These are phyloP conservation scores for Drosophila bifasciata DNA, from an alignment of 1,140 invertebrate species.

Conservation along the genomic window DNA sequence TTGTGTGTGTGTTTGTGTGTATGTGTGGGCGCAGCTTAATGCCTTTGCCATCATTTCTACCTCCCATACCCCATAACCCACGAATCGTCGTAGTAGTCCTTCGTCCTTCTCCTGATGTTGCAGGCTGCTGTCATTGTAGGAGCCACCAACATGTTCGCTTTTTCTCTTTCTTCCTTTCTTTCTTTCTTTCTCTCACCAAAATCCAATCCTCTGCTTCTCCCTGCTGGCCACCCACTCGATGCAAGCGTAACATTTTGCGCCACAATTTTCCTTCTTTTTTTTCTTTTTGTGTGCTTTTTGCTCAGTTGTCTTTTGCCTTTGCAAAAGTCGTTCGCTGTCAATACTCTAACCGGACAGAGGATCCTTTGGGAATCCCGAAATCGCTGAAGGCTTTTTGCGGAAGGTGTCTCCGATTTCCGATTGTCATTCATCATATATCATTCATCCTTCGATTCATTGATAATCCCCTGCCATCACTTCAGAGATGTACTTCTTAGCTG, in stretches of 20 bases:
- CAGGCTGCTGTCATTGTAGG: conserved; percentile 73
- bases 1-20: conserved; percentile 20
- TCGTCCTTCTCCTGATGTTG: conserved; percentile 72
- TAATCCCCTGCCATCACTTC: too few species aligned
- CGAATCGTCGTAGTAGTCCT: background rate
- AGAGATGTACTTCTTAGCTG: too few species aligned
- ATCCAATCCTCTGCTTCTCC: conserved; percentile 26
- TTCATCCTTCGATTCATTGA: too few species aligned
- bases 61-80: background rate
- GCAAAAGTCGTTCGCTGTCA: conserved; percentile 50
- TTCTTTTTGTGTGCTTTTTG: conserved; percentile 14
- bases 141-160: conserved; percentile 61
- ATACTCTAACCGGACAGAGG: conserved; percentile 1
- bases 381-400: too few species aligned
- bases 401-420: too few species aligned
- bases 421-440: too few species aligned
- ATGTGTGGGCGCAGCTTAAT: conserved; percentile 67
- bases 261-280: conserved; percentile 54
- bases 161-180: background rate
- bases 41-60: conserved; percentile 59
- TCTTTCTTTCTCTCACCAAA: conserved; percentile 6
- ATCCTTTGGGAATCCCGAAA: background rate
- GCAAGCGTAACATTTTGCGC: conserved; percentile 79
- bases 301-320: conserved; percentile 49
- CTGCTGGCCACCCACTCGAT: conserved; percentile 22